Evolutionary conservation across 2,888 invertebrate genomes (phyloP).

Genomic region (Pilophorus perplexus): DNA sequence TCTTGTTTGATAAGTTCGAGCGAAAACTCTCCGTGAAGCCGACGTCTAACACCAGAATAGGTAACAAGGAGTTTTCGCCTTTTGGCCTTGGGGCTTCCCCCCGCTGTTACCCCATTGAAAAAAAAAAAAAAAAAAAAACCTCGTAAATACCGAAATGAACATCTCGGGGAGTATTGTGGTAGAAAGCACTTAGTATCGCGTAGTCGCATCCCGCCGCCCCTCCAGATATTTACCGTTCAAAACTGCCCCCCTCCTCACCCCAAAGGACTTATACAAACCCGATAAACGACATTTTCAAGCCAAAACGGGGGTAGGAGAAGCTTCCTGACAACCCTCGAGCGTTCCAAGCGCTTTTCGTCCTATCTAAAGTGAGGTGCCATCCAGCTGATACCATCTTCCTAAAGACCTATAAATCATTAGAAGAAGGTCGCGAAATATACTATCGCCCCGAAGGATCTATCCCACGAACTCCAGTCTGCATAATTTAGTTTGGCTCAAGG

Average conservation of each 20-base stretch:
- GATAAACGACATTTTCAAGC: constrained; percentile 22
- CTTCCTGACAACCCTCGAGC: constrained; percentile 19
- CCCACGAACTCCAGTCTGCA: constrained; percentile 8
- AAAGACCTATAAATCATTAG: constrained; percentile 40
- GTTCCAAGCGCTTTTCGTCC: neutral
- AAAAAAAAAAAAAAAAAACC: too few relatives aligned
- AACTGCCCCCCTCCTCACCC: too few relatives aligned
- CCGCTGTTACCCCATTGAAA: too few relatives aligned
- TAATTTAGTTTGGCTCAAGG: constrained; percentile 22
- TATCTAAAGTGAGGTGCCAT: constrained; percentile 27
- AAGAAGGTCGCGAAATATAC: constrained; percentile 29
- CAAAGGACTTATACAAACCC: too few relatives aligned
- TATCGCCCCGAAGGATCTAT: constrained; percentile 23
- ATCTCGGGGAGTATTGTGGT: too few relatives aligned
- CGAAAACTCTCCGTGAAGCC: too few relatives aligned
- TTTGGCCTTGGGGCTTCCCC: too few relatives aligned
- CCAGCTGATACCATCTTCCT: constrained; percentile 37
- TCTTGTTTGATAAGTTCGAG: too few relatives aligned
- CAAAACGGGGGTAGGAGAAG: constrained; percentile 10
- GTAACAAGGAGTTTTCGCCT: too few relatives aligned
- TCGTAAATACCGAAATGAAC: too few relatives aligned
- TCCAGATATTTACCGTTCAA: constrained; percentile 18
- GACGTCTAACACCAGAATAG: too few relatives aligned
- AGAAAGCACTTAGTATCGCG: constrained; percentile 21
- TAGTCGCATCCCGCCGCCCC: neutral